phyloP scores from a whole-genome alignment of 2,888 invertebrate genomes.

The Hermodice carunculata region DNA sequence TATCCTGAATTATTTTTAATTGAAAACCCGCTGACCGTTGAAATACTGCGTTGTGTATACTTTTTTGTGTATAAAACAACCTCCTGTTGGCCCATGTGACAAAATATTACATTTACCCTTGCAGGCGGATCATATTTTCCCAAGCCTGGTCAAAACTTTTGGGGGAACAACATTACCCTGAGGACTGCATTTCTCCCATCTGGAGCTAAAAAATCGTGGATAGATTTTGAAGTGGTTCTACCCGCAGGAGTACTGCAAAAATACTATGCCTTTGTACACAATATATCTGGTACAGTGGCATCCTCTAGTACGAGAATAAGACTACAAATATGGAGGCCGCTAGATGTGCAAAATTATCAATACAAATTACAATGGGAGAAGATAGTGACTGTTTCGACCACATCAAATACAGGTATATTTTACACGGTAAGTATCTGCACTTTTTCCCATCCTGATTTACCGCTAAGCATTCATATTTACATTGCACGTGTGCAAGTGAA shows the following conservation, averaged over 20 bases:
- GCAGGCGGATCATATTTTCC: no score
- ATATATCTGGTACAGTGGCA: constrained; percentile 2
- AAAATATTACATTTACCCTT: no score
- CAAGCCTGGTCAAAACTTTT: constrained; percentile 1
- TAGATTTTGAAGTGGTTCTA: constrained; percentile 32
- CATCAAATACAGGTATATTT: constrained; percentile 17
- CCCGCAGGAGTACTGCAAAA: constrained; percentile 27
- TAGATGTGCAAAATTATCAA: constrained; percentile 12
- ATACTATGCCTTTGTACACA: constrained; percentile 33
- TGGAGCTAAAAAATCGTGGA: constrained; percentile 32
- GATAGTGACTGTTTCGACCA: constrained; percentile 5
- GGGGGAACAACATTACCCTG: constrained; percentile 38
- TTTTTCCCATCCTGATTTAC: background rate
- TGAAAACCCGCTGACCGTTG: no score
- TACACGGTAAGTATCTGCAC: constrained; percentile 25
- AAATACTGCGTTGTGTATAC: no score
- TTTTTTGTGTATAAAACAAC: no score
- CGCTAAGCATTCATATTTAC: background rate
- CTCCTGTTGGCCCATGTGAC: no score
- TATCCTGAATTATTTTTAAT: no score
- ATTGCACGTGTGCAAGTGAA: no score
- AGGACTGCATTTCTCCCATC: constrained; percentile 22
- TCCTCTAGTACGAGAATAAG: constrained; percentile 8
- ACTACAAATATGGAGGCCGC: constrained; percentile 38
- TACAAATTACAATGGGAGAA: constrained; percentile 28